Evolutionary conservation across 2,888 invertebrate genomes (phyloP).

Genomic region (Apoda limacodes): DNA sequence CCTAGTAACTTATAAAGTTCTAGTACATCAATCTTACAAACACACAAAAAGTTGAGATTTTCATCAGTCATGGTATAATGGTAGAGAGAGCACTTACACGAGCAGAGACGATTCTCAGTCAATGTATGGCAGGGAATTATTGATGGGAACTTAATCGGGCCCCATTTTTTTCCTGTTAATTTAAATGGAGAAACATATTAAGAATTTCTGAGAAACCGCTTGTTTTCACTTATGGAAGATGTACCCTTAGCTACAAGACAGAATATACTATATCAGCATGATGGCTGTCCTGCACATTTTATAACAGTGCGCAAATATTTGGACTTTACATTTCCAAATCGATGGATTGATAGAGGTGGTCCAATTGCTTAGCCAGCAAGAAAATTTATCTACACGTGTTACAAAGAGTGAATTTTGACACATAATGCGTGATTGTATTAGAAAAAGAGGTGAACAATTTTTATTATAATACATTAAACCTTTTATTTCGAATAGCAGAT

Average conservation of each 20-base stretch:
- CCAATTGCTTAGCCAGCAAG: constrained; percentile 1
- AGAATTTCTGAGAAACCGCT: constrained; percentile 1
- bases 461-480: no score
- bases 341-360: constrained; percentile 4
- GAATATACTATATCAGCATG: neutral
- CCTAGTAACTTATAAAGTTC: no score
- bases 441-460: no score
- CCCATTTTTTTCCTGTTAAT: constrained; percentile 2
- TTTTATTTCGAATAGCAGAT: no score
- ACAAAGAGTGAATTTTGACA: no score
- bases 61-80: no score
- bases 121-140: constrained; percentile 4
- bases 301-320: constrained; percentile 1
- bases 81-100: neutral
- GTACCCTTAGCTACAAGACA: constrained; percentile 1
- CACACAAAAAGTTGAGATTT: no score
- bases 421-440: no score
- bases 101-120: constrained; percentile 2
- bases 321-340: neutral
- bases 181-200: constrained; percentile 4
- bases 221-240: constrained; percentile 1
- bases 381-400: no score
- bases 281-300: neutral
- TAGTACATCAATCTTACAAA: no score
- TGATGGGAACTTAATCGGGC: constrained; percentile 2